Evolutionary conservation across 2,113 vertebrate genomes (phyloP).

Genomic region (Alethe diademata): DNA sequence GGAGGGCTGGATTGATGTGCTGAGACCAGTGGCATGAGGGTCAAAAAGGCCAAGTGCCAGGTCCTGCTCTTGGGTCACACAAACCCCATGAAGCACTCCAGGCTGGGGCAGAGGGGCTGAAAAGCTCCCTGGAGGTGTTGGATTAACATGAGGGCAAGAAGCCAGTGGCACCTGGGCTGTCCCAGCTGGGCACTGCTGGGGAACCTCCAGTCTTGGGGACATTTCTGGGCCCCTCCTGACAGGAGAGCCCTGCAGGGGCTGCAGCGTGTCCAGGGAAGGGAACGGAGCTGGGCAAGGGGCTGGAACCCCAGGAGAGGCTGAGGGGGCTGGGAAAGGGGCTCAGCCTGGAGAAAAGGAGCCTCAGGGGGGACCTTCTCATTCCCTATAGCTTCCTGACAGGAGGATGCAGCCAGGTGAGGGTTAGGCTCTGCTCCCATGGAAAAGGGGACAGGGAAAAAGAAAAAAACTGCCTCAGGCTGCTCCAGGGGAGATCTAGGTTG

Average conservation of each 20-base stretch:
- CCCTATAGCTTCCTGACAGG: background rate
- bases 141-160: background rate
- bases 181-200: background rate
- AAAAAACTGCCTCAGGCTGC: background rate
- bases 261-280: background rate
- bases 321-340: background rate
- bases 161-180: background rate
- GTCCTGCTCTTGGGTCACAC: background rate
- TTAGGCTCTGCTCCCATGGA: background rate
- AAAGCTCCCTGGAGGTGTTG: background rate
- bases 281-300: accelerated
- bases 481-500: background rate
- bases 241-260: background rate
- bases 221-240: background rate
- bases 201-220: background rate
- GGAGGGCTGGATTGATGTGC: background rate
- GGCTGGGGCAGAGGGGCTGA: background rate
- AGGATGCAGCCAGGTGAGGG: background rate
- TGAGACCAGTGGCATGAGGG: accelerated
- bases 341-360: background rate
- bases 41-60: background rate
- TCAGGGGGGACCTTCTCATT: accelerated
- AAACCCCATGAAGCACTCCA: background rate
- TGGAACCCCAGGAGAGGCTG: background rate
- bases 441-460: background rate